phyloP scores from a whole-genome alignment of 2,113 vertebrate genomes.

The Rhea pennata region DNA sequence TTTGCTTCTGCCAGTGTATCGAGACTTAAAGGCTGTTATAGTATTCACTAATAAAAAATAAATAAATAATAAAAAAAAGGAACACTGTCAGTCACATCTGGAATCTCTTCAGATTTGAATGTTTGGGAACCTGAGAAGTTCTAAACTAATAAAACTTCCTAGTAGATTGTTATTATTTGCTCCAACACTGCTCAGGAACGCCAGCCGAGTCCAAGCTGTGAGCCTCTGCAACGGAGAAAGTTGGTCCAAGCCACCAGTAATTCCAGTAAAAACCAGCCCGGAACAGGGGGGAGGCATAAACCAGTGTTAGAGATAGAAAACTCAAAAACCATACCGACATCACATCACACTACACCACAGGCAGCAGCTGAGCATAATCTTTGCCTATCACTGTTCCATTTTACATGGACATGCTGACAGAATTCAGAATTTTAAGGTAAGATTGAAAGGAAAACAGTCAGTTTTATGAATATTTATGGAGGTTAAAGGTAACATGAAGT shows the following conservation, averaged over 20 bases:
- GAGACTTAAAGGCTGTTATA: too few species aligned
- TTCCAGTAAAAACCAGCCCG: fast-evolving
- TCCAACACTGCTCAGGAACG: not conserved
- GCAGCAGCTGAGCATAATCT: not conserved
- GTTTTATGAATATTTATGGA: not conserved
- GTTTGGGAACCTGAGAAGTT: not conserved
- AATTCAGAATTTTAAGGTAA: not conserved
- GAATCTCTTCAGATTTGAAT: too few species aligned
- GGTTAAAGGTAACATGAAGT: not conserved
- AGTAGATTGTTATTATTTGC: not conserved
- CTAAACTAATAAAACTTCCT: not conserved
- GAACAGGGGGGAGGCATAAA: not conserved
- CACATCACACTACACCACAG: not conserved
- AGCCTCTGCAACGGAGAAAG: not conserved
- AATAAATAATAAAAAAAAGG: too few species aligned
- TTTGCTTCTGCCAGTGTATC: too few species aligned
- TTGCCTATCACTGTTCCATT: not conserved
- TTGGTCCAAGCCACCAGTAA: not conserved
- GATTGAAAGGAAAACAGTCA: not conserved
- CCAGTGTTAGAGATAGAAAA: not conserved
- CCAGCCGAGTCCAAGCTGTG: fast-evolving
- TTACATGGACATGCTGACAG: not conserved
- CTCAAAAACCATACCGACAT: not conserved
- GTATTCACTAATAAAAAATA: too few species aligned
- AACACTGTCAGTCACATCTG: too few species aligned